Conservation (phyloP, 2,888 invertebrate species). For the Eilema griseolum region DNA sequence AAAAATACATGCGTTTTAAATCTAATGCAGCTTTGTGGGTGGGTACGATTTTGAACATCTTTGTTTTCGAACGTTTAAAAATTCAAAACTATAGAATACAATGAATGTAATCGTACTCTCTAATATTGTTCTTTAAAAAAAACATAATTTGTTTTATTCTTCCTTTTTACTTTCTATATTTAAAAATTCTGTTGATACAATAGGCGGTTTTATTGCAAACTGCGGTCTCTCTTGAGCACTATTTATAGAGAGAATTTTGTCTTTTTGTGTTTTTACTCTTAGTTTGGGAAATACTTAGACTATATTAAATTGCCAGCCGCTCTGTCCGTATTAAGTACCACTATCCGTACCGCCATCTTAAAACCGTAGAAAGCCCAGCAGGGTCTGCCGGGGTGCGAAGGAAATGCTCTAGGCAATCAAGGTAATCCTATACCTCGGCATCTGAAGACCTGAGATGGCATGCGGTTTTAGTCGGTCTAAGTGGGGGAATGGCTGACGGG, state of each 20-base stretch:
- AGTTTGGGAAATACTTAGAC: background rate
- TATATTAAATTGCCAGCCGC: background rate
- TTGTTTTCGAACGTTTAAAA: constrained; percentile 7
- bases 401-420: too few species aligned
- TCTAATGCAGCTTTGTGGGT: constrained; percentile 7
- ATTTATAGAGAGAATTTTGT: background rate
- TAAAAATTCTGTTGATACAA: background rate
- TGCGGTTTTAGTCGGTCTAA: too few species aligned
- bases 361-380: too few species aligned
- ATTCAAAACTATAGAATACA: background rate
- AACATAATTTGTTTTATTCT: background rate
- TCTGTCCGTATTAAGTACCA: background rate
- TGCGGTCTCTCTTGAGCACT: background rate
- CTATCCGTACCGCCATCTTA: too few species aligned
- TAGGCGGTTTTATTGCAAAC: background rate
- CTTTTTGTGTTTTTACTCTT: background rate
- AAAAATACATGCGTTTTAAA: constrained; percentile 14
- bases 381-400: too few species aligned
- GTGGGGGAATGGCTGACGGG: too few species aligned
- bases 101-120: background rate
- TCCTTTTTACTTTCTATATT: background rate
- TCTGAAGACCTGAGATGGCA: too few species aligned
- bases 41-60: constrained; percentile 12
- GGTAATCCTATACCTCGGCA: too few species aligned
- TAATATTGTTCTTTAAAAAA: background rate